phyloP scores from a whole-genome alignment of 1,140 invertebrate species.

The Drosophila jambulina region DNA sequence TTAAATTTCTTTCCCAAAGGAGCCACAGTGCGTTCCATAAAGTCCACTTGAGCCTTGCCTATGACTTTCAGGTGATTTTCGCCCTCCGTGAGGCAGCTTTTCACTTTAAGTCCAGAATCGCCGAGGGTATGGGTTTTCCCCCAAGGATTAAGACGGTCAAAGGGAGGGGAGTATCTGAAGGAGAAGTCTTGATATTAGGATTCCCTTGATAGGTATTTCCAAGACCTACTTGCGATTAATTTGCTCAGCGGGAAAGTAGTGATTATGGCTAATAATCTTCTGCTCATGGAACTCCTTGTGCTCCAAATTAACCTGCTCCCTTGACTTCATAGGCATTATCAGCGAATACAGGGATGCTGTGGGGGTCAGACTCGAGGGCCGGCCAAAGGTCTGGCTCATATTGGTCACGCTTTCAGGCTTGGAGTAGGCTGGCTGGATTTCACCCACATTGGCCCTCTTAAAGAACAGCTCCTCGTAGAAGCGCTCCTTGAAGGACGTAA shows the following conservation, averaged over 20 bases:
- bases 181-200: not conserved
- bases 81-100: slow-evolving; percentile 55
- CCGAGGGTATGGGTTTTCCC: slow-evolving; percentile 19
- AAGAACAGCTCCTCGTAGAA: slow-evolving; percentile 73
- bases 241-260: slow-evolving; percentile 73
- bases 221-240: slow-evolving; percentile 58
- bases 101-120: slow-evolving; percentile 50
- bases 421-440: slow-evolving; percentile 38
- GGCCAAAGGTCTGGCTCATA: slow-evolving; percentile 61
- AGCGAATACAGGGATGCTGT: slow-evolving; percentile 43
- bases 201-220: not conserved
- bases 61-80: slow-evolving; percentile 53
- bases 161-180: slow-evolving; percentile 59
- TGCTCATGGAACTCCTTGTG: slow-evolving; percentile 60
- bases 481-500: slow-evolving; percentile 66
- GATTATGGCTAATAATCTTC: slow-evolving; percentile 69
- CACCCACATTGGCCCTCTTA: slow-evolving; percentile 56
- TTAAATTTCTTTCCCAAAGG: slow-evolving; percentile 54
- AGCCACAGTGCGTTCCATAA: slow-evolving; percentile 57
- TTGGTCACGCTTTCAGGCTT: slow-evolving; percentile 71
- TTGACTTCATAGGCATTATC: slow-evolving; percentile 56
- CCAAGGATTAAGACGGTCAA: slow-evolving; percentile 25
- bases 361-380: not conserved
- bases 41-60: slow-evolving; percentile 69
- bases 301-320: slow-evolving; percentile 64